phyloP scores from a whole-genome alignment of 2,888 invertebrate genomes.

The Miltochrista miniata region DNA sequence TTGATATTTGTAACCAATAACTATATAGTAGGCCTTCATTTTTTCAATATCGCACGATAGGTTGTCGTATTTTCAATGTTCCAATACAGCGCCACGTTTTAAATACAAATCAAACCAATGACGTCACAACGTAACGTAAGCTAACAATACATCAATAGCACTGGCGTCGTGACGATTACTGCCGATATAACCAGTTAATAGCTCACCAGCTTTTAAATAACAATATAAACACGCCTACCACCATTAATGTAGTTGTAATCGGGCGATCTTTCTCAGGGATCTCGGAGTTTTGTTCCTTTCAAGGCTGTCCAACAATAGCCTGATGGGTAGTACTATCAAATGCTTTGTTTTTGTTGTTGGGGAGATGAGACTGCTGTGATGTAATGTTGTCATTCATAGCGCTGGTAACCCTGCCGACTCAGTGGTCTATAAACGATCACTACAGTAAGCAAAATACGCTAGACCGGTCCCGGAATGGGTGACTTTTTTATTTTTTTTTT shows the following conservation, averaged over 20 bases:
- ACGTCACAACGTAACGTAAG: constrained; percentile 20
- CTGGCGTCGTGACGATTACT: constrained; percentile 61
- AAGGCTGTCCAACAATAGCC: constrained; percentile 48
- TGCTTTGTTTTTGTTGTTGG: constrained; percentile 7
- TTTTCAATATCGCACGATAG: too few relatives aligned
- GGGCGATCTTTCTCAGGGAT: constrained; percentile 72
- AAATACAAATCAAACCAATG: too few relatives aligned
- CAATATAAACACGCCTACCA: constrained; percentile 71
- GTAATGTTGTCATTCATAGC: background rate
- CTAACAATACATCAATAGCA: constrained; percentile 20
- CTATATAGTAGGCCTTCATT: too few relatives aligned
- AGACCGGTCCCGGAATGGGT: too few relatives aligned
- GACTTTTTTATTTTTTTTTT: too few relatives aligned
- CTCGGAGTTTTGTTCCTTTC: constrained; percentile 54
- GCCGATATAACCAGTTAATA: constrained; percentile 60
- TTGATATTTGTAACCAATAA: too few relatives aligned
- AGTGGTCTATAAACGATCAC: too few relatives aligned
- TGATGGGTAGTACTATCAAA: constrained; percentile 22
- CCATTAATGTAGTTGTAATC: constrained; percentile 63
- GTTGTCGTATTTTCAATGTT: too few relatives aligned
- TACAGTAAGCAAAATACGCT: too few relatives aligned
- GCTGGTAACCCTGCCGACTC: too few relatives aligned
- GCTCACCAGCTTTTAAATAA: constrained; percentile 72
- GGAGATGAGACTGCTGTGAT: background rate
- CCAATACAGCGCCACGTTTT: too few relatives aligned